Evolutionary conservation across 2,797 vertebrate species (phyloP).

Genomic region (Pelobates cultripes): DNA sequence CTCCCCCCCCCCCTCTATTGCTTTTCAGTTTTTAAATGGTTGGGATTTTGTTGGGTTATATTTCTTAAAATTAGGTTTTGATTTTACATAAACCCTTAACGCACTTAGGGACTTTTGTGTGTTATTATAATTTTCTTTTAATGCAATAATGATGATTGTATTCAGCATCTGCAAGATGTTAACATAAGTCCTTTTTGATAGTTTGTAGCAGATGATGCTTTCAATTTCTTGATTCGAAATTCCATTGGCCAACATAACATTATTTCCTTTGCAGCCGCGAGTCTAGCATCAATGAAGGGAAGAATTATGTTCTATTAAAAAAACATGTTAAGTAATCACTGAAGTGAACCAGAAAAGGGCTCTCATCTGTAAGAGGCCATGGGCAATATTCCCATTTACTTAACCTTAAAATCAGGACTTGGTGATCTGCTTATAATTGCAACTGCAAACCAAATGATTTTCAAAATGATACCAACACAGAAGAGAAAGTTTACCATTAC

Average conservation of each 20-base stretch:
- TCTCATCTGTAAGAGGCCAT: slow-evolving; percentile 2
- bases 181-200: not conserved
- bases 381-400: slow-evolving; percentile 2
- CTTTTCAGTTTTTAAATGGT: not conserved
- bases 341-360: not conserved
- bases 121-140: not conserved
- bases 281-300: not conserved
- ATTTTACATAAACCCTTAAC: slow-evolving; percentile 14
- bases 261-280: not conserved
- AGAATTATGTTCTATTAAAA: slow-evolving; percentile 5
- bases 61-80: slow-evolving; percentile 1
- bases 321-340: slow-evolving; percentile 14
- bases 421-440: slow-evolving; percentile 15
- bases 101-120: slow-evolving; percentile 2
- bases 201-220: not conserved
- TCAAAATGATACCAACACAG: not conserved
- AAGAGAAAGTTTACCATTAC: not conserved
- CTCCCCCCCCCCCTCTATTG: not conserved
- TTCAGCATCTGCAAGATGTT: slow-evolving; percentile 21
- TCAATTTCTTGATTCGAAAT: not conserved
- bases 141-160: slow-evolving; percentile 6
- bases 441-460: slow-evolving; percentile 3
- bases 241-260: not conserved
- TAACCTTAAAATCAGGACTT: not conserved
- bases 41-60: not conserved